Conservation (phyloP, 2,113 vertebrate species). For the Phaethon lepturus region DNA sequence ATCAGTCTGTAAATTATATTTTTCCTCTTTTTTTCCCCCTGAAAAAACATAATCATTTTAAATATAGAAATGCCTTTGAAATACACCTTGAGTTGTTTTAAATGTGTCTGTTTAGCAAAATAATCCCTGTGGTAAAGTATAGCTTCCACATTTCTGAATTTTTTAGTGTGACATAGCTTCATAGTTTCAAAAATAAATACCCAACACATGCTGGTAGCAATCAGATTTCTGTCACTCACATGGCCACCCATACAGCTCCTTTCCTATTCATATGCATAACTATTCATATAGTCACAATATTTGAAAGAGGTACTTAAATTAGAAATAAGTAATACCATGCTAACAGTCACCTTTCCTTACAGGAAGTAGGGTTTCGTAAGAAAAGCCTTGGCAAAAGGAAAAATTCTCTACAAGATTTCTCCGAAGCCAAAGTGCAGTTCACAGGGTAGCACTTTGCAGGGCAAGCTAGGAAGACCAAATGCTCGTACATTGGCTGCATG, state of each 20-base stretch:
- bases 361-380: neutral
- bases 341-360: neutral
- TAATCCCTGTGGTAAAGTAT: neutral
- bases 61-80: neutral
- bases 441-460: neutral
- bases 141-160: neutral
- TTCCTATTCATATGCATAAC: neutral
- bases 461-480: neutral
- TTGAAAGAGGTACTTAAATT: neutral
- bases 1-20: neutral
- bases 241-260: neutral
- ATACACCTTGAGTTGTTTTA: neutral
- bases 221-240: neutral
- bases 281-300: neutral
- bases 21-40: neutral
- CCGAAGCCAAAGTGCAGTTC: neutral
- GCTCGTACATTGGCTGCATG: fast-evolving
- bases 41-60: neutral
- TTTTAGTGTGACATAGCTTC: neutral
- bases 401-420: neutral
- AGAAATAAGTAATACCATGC: neutral
- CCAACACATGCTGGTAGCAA: neutral
- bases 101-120: neutral
- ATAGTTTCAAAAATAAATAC: neutral
- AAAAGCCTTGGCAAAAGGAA: neutral